A percentile compares a stretch with the other conserved stretches of the same genome.
These are phyloP conservation scores for Hyla sarda DNA, from an alignment of 2,113 vertebrate genomes.

Conservation along the genomic window DNA sequence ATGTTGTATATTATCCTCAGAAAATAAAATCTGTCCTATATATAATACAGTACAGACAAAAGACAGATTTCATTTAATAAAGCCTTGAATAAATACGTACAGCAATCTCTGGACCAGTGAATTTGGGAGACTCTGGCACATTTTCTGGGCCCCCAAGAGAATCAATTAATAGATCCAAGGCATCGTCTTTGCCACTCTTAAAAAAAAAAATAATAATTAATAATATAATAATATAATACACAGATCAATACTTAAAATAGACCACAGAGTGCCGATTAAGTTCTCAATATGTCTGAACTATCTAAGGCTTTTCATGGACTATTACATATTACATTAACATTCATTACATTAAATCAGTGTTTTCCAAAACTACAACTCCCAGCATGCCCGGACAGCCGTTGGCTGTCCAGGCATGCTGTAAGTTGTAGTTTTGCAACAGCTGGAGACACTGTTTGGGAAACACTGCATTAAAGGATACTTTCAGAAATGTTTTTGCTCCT, in stretches of 20 bases:
- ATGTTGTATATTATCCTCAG: no score
- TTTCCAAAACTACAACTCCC: no score
- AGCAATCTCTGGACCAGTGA: conserved; percentile 70
- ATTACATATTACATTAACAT: no score
- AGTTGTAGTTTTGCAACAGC: no score
- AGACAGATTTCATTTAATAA: no score
- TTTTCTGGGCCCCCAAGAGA: conserved; percentile 68
- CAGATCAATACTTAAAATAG: not conserved
- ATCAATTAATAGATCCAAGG: conserved; percentile 74
- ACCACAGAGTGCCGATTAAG: no score
- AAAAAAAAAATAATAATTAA: conserved; percentile 55
- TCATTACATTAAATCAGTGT: no score
- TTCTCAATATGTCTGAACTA: not conserved
- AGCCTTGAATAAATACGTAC: conserved; percentile 62
- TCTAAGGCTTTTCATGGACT: not conserved
- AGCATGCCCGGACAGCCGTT: no score
- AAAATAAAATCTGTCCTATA: no score
- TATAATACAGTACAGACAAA: no score
- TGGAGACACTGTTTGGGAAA: no score
- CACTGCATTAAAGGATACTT: not conserved
- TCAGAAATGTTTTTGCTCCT: not conserved
- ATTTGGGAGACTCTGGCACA: conserved; percentile 63
- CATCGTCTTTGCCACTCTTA: conserved; percentile 69
- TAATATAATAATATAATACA: not conserved
- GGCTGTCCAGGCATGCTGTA: no score